These are phyloP conservation scores for Drepana arcuata DNA, from an alignment of 1,140 invertebrate species.

Conservation along the genomic window DNA sequence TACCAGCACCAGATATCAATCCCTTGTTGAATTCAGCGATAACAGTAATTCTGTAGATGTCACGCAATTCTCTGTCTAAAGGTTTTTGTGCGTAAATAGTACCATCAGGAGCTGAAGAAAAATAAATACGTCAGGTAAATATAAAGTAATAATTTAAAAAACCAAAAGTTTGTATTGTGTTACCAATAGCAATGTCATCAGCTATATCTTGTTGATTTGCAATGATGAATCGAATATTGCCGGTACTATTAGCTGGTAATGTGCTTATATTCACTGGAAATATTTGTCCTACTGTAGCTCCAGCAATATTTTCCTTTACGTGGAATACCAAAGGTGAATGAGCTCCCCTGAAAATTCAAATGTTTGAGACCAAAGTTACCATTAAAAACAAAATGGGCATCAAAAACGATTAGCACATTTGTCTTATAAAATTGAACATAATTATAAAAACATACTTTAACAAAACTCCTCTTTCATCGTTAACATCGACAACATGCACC, in stretches of 20 bases:
- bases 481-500: constrained; percentile 85
- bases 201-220: constrained; percentile 85
- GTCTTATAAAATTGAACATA: constrained; percentile 14
- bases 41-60: constrained; percentile 83
- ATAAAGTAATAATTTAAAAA: constrained; percentile 1
- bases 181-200: constrained; percentile 82
- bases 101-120: constrained; percentile 75
- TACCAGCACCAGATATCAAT: constrained; percentile 76
- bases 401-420: too few relatives aligned
- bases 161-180: constrained; percentile 12
- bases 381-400: too few relatives aligned
- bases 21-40: constrained; percentile 82
- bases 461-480: constrained; percentile 77
- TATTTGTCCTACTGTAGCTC: constrained; percentile 82
- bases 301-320: constrained; percentile 84
- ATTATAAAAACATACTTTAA: constrained; percentile 73
- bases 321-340: constrained; percentile 80
- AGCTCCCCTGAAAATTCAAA: constrained; percentile 71
- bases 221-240: constrained; percentile 78
- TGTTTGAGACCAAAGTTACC: not conserved
- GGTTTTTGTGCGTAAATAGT: constrained; percentile 82
- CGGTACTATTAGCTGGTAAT: constrained; percentile 35
- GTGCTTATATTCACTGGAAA: constrained; percentile 74
- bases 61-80: constrained; percentile 83
- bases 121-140: not conserved